Evolutionary conservation across 2,797 vertebrate species (phyloP).

Genomic region (Phrynocephalus vlangalii): DNA sequence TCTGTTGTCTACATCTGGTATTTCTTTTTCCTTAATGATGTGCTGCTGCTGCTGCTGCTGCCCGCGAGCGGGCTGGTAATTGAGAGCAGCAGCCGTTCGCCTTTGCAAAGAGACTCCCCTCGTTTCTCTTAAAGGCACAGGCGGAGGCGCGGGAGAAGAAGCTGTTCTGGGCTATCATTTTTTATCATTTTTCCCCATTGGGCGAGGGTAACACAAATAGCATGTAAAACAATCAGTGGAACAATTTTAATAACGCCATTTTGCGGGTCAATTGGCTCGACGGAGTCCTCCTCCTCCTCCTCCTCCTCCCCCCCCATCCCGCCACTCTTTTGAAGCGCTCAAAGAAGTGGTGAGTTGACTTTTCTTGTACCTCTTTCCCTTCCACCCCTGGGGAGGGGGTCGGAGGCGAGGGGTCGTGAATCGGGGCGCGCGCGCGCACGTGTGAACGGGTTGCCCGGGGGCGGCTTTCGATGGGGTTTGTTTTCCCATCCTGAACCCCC

Average conservation of each 20-base stretch:
- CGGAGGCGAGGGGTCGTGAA: background rate
- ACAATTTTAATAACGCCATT: slow-evolving; percentile 41
- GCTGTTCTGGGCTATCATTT: no score
- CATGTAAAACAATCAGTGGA: background rate
- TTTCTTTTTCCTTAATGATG: slow-evolving; percentile 39
- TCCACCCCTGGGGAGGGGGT: background rate
- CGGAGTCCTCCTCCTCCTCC: no score
- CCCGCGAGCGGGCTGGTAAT: background rate
- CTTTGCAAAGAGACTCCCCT: background rate
- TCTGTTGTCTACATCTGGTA: background rate
- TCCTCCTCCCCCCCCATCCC: no score
- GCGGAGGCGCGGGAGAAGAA: slow-evolving; percentile 9
- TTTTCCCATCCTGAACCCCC: no score
- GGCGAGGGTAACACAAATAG: background rate
- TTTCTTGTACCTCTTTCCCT: background rate
- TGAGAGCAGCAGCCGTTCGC: slow-evolving; percentile 14
- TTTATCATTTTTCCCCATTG: background rate
- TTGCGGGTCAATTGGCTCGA: slow-evolving; percentile 12
- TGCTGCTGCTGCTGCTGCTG: slow-evolving; percentile 13
- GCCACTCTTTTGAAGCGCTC: background rate
- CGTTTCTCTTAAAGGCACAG: slow-evolving; percentile 55
- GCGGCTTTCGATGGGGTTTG: no score
- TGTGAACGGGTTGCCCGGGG: background rate
- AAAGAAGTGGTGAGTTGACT: slow-evolving; percentile 38
- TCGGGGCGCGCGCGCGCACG: background rate